Percentiles rank a stretch among this genome's conserved stretches.
Conservation (phyloP, 35 echinoderm and acorn worm genomes). For the Eucidaris tribuloides region DNA sequence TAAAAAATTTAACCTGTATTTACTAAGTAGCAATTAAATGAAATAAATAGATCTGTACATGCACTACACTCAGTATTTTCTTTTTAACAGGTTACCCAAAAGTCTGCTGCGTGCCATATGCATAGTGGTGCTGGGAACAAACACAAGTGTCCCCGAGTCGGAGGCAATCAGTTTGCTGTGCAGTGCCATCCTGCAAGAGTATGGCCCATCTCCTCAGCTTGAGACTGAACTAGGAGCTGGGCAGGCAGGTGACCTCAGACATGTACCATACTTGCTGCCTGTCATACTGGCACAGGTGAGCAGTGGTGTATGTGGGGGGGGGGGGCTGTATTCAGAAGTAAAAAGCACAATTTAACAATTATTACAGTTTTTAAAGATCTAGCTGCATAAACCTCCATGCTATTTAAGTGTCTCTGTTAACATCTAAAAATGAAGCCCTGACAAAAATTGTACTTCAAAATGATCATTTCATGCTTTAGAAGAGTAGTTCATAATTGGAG, state of each 20-base stretch:
- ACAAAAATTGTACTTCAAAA: too few species aligned
- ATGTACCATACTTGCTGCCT: constrained; percentile 59
- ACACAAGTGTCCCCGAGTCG: neutral
- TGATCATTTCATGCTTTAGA: too few species aligned
- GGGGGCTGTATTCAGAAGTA: neutral
- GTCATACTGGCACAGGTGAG: constrained; percentile 67
- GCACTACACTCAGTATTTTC: neutral
- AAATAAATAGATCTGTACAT: too few species aligned
- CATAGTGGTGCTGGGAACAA: constrained; percentile 26
- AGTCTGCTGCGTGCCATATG: constrained; percentile 21
- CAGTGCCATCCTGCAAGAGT: constrained; percentile 52
- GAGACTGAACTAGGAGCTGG: constrained; percentile 28
- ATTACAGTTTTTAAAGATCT: too few species aligned
- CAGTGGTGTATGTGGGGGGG: neutral
- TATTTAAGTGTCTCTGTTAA: too few species aligned
- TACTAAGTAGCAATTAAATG: too few species aligned
- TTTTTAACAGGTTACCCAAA: constrained; percentile 31
- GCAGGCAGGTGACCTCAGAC: constrained; percentile 24
- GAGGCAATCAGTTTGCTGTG: constrained; percentile 33
- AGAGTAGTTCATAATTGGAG: too few species aligned
- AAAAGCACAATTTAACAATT: too few species aligned
- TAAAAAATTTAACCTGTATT: too few species aligned
- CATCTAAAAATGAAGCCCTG: too few species aligned
- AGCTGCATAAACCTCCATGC: too few species aligned
- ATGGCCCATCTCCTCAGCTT: constrained; percentile 40